These are phyloP conservation scores for Eupithecia tripunctaria DNA, from an alignment of 2,888 invertebrate genomes.

Conservation along the genomic window DNA sequence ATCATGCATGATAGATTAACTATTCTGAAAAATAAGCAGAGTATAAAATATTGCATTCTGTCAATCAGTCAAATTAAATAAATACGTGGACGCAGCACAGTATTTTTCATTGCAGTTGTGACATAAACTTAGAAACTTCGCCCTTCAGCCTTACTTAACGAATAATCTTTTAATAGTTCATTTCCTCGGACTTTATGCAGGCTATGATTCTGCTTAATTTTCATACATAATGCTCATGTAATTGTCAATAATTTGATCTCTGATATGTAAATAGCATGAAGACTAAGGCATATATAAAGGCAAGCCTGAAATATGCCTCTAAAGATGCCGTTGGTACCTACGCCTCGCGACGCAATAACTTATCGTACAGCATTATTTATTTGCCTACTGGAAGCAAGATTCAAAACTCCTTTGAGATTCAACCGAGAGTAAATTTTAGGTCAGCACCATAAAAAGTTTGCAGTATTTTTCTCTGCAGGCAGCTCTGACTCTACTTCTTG, in stretches of 20 bases:
- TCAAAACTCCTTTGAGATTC: constrained; percentile 37
- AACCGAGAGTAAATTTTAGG: constrained; percentile 39
- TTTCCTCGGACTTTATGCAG: neutral
- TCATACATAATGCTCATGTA: neutral
- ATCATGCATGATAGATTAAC: too few relatives aligned
- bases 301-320: neutral
- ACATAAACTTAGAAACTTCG: neutral
- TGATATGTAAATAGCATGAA: too few relatives aligned
- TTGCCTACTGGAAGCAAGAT: constrained; percentile 27
- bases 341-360: constrained; percentile 11
- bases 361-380: constrained; percentile 19
- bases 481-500: constrained; percentile 23
- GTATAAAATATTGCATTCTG: too few relatives aligned
- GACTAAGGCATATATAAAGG: too few relatives aligned
- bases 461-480: constrained; percentile 32
- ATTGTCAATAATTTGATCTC: too few relatives aligned
- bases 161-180: neutral
- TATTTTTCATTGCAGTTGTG: constrained; percentile 18
- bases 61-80: too few relatives aligned
- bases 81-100: neutral
- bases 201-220: neutral
- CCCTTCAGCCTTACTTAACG: neutral
- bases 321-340: neutral
- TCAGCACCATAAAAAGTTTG: constrained; percentile 35
- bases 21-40: too few relatives aligned